phyloP scores from a whole-genome alignment of 2,113 vertebrate genomes.

The Suricata suricatta region DNA sequence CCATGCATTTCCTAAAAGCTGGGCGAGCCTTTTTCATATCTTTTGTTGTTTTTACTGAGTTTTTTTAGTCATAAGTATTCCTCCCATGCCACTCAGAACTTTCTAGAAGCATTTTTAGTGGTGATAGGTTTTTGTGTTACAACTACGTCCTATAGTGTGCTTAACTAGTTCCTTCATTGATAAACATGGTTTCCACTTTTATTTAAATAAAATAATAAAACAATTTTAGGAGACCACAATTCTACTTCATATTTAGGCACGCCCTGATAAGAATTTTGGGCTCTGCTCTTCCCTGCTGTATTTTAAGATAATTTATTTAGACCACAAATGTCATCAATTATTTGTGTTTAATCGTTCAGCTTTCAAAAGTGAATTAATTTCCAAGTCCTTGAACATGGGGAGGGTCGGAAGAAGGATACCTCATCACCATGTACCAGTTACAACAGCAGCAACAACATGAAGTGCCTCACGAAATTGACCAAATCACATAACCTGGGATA shows the following conservation, averaged over 20 bases:
- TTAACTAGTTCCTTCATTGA: not conserved
- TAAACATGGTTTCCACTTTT: not conserved
- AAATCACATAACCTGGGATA: not conserved
- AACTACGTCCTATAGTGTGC: not conserved
- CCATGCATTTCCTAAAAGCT: not conserved
- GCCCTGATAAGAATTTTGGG: not conserved
- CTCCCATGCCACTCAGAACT: not conserved
- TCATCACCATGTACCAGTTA: not conserved
- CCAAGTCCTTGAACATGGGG: not conserved
- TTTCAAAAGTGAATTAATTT: not conserved
- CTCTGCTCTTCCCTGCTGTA: not conserved
- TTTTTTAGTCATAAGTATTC: not conserved
- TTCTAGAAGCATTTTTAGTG: not conserved
- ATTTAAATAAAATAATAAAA: not conserved
- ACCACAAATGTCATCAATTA: not conserved
- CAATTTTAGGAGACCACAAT: not conserved
- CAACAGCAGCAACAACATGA: not conserved
- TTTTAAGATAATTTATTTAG: conserved; percentile 35
- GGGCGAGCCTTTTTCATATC: not conserved
- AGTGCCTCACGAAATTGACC: not conserved
- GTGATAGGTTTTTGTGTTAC: not conserved
- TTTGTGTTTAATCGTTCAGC: not conserved
- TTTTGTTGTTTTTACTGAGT: not conserved
- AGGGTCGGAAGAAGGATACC: not conserved
- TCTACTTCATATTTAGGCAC: conserved; percentile 40